These are phyloP conservation scores for Chiloscyllium punctatum DNA, from an alignment of 2,797 vertebrate genomes.

Conservation along the genomic window DNA sequence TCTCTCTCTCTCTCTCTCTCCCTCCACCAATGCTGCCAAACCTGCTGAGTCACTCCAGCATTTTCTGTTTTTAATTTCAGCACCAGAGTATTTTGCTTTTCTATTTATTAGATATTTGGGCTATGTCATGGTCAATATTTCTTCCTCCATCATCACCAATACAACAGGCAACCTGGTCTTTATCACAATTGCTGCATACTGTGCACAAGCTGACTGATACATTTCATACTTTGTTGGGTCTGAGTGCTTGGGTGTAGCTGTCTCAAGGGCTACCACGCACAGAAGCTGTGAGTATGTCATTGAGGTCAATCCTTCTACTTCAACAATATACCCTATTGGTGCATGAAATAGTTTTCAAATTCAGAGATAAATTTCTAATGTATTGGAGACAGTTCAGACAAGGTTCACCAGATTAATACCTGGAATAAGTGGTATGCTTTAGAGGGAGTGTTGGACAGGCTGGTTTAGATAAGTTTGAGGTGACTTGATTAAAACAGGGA, in stretches of 20 bases:
- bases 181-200: neutral
- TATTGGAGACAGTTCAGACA: too few species aligned
- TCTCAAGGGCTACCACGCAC: neutral
- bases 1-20: too few species aligned
- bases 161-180: neutral
- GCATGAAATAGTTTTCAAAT: neutral
- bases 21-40: neutral
- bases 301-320: neutral
- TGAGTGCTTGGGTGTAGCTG: neutral
- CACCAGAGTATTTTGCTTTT: neutral
- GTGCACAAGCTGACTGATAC: too few species aligned
- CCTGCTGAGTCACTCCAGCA: neutral
- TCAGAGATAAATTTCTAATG: neutral
- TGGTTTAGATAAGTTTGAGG: too few species aligned
- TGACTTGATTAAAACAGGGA: too few species aligned
- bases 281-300: neutral
- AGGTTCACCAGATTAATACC: too few species aligned
- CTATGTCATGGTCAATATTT: neutral
- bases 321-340: neutral
- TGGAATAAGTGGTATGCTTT: too few species aligned
- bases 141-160: neutral
- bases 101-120: neutral
- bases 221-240: neutral
- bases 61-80: neutral
- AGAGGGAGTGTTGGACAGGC: too few species aligned